A percentile compares a stretch with the other conserved stretches of the same genome.
Evolutionary conservation across 37 sponge, comb jelly and placozoan species (phyloP).

Genomic region (Spongilla lacustris): DNA sequence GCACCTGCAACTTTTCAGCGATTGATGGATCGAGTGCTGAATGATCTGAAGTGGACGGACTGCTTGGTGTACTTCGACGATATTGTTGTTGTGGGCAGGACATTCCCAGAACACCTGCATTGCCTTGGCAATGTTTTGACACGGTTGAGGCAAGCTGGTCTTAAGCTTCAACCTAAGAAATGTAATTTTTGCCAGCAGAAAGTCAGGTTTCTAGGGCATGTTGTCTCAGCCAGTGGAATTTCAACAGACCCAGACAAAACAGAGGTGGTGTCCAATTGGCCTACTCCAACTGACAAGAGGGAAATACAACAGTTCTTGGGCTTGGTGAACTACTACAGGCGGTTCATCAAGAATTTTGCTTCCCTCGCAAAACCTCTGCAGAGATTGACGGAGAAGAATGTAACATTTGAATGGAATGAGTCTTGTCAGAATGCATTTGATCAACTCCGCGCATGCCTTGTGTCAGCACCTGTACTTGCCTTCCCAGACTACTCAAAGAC

Average conservation of each 20-base stretch:
- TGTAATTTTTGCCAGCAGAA: conserved; percentile 6
- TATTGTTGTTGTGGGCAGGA: conserved; percentile 27
- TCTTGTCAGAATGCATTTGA: conserved; percentile 30
- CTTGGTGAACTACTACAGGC: conserved; percentile 41
- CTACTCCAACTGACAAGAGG: conserved; percentile 23
- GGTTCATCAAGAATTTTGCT: conserved; percentile 34
- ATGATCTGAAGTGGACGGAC: conserved; percentile 1
- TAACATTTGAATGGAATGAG: conserved; percentile 25
- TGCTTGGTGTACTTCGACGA: conserved; percentile 53
- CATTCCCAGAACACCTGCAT: conserved; percentile 38
- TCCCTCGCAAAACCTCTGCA: conserved; percentile 43
- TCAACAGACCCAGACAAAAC: conserved; percentile 18
- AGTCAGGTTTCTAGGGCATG: conserved; percentile 39
- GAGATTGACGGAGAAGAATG: conserved; percentile 22
- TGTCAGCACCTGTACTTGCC: conserved; percentile 27
- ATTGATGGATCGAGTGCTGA: conserved; percentile 39
- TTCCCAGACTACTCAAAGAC: conserved; percentile 20
- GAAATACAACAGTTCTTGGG: conserved; percentile 39
- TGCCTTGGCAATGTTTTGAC: conserved; percentile 13
- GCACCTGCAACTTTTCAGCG: conserved; percentile 27
- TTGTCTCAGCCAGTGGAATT: conserved; percentile 46
- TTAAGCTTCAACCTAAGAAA: conserved; percentile 54
- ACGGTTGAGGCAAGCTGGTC: conserved; percentile 14
- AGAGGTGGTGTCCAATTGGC: conserved; percentile 23
- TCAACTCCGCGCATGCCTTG: conserved; percentile 22